Evolutionary conservation across 2,888 invertebrate genomes (phyloP), one percentile per base, ranked within the genome.

Genomic region (Andrena haemorrhoa): DNA sequence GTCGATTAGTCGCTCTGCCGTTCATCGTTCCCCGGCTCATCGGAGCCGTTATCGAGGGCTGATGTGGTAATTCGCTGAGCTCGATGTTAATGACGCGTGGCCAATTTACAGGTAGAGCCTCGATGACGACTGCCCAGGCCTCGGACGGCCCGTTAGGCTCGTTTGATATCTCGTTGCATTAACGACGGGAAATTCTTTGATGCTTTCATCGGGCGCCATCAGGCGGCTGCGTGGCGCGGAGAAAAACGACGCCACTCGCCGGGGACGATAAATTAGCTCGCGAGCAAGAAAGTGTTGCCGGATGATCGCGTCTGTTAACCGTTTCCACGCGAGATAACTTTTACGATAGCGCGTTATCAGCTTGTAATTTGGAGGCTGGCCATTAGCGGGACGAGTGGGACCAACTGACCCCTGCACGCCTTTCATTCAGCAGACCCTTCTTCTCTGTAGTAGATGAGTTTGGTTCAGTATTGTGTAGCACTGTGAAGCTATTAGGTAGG

Each of bases 31-130:
- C 71, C 51, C 71, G 56, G 41, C 72, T 81, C 53, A 61, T 75
- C 64, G 75, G 58, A 56, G 41, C 20, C 65, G 70, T 75, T 80
- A 77, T 79, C 70, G 77, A 60, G 33, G 51, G 64, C 60, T 53
- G 69, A 73, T 70, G 80, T 51, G 80, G 74, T 65, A 70, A 82
- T 82, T 71, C 70, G 49, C 64, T 53, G 58, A 70, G 70, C 20
- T 61, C 68, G 72, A 47, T 82, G 72, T 75, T 82, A 82, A 80
- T 80, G 82, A 75, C 71, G 60, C 66, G 66, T 75, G 16, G 65
- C 75, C 65, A 68, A 82, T 80, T 82, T 66, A 33, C 47, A 61
- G 41, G 53, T 49, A 29, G 53, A 51, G 41, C 58, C 49, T 23
- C 35, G 68, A 72, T 64, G 74, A 79, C 69, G 82, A 80, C 31